Percentiles rank a stretch among this genome's conserved stretches.
Evolutionary conservation across 2,797 vertebrate genomes (phyloP).

Genomic region (Rhadinocentrus ornatus): DNA sequence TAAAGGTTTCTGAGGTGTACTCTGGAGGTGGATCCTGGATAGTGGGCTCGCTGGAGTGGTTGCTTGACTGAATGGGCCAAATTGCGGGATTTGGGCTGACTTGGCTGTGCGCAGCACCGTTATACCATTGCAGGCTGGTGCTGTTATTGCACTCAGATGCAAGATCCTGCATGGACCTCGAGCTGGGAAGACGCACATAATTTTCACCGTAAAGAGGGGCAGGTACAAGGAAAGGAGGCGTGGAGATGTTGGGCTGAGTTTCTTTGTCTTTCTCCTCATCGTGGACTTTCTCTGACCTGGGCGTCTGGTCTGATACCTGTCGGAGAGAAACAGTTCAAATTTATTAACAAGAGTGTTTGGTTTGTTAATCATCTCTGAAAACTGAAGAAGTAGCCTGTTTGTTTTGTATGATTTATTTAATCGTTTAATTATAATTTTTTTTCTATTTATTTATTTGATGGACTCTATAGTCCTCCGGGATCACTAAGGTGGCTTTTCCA

Average conservation of each 20-base stretch:
- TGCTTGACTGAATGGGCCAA: not conserved
- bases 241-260: not conserved
- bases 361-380: not conserved
- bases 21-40: constrained; percentile 24
- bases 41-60: not conserved
- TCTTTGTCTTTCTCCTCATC: constrained; percentile 10
- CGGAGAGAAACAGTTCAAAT: constrained; percentile 13
- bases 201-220: constrained; percentile 3
- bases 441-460: too few relatives aligned
- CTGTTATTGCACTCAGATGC: constrained; percentile 13
- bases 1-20: constrained; percentile 32
- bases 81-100: not conserved
- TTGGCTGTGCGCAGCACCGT: constrained; percentile 4
- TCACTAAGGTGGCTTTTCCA: too few relatives aligned
- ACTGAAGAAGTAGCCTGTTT: too few relatives aligned
- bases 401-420: too few relatives aligned
- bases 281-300: not conserved
- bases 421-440: too few relatives aligned
- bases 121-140: not conserved
- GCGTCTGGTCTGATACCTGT: constrained; percentile 2
- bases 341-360: not conserved
- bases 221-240: not conserved
- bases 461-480: too few relatives aligned
- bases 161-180: constrained; percentile 56
- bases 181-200: constrained; percentile 60